These are phyloP conservation scores for Tichodroma muraria DNA, from an alignment of 2,113 vertebrate genomes.

Conservation along the genomic window DNA sequence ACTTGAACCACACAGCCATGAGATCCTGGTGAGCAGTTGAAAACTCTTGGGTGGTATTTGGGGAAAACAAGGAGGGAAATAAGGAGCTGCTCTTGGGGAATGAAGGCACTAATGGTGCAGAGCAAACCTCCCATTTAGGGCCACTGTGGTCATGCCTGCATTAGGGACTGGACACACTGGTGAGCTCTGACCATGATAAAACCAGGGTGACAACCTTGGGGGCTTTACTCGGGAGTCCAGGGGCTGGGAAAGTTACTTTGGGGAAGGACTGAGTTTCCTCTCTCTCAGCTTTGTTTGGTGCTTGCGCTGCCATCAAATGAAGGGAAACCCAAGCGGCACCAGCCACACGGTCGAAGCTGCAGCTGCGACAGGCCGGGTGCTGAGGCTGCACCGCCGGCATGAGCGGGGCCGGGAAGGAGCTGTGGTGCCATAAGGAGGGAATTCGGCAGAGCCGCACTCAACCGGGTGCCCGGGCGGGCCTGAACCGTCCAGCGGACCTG, in stretches of 20 bases:
- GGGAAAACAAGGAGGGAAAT: not conserved
- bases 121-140: not conserved
- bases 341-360: not conserved
- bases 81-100: not conserved
- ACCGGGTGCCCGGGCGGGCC: accelerated
- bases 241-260: not conserved
- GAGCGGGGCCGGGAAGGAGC: not conserved
- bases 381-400: not conserved
- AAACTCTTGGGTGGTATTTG: not conserved
- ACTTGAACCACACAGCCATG: not conserved
- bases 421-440: not conserved
- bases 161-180: not conserved
- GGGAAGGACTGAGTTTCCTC: not conserved
- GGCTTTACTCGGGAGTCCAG: not conserved
- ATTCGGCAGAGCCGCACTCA: accelerated
- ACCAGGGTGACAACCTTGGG: not conserved
- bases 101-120: accelerated
- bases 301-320: not conserved
- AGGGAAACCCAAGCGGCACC: not conserved
- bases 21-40: not conserved
- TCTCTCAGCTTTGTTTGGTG: not conserved
- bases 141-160: not conserved
- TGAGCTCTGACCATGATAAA: not conserved
- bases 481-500: accelerated
- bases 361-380: not conserved